Evolutionary conservation across 2,113 vertebrate genomes (phyloP).

Genomic region (Hydropotes inermis): DNA sequence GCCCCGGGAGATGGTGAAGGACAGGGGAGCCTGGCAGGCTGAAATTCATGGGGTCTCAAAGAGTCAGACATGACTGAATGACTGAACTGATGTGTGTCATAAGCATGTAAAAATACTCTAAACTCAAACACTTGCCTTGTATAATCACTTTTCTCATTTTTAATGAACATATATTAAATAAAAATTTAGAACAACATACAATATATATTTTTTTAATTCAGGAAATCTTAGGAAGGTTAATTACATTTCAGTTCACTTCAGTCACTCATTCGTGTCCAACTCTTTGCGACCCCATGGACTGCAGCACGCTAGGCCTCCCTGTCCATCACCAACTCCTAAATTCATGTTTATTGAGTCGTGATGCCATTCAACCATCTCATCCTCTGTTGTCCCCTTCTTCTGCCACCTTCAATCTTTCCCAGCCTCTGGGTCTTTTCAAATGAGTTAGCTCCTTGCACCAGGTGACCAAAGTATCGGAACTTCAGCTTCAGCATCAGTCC

Average conservation of each 20-base stretch:
- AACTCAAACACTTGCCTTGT: neutral
- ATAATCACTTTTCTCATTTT: neutral
- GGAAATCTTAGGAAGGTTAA: neutral
- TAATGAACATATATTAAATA: neutral
- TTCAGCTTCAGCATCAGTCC: neutral
- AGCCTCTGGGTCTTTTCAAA: neutral
- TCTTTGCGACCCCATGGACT: neutral
- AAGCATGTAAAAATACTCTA: neutral
- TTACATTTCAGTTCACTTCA: neutral
- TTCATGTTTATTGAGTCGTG: neutral
- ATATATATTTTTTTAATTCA: neutral
- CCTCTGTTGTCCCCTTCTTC: neutral
- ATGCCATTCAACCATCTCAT: neutral
- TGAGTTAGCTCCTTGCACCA: rapidly evolving
- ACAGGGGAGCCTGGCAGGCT: neutral
- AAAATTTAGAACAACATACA: neutral
- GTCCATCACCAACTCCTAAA: neutral
- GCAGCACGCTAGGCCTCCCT: neutral
- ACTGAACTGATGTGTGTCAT: neutral
- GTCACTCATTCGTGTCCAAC: neutral
- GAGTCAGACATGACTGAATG: neutral
- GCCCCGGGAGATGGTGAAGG: neutral
- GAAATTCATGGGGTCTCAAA: neutral
- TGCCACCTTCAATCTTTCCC: neutral
- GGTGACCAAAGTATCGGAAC: neutral